These are phyloP conservation scores for Beris chalybata DNA, from an alignment of 2,888 invertebrate genomes.

Conservation along the genomic window DNA sequence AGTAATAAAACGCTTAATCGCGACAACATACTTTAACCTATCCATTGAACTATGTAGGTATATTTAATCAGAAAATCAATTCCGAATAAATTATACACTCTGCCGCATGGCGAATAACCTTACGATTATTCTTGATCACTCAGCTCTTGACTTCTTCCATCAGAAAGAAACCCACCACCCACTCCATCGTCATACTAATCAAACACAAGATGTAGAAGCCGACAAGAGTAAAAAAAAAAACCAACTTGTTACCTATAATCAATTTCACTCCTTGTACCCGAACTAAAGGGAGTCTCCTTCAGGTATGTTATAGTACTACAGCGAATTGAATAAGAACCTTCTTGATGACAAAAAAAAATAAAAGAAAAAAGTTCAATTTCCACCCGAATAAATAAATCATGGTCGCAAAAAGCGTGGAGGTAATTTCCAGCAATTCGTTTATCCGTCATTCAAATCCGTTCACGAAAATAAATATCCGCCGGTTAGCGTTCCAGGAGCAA, in stretches of 20 bases:
- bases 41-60: no score
- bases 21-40: no score
- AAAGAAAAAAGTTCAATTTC: slow-evolving; percentile 40
- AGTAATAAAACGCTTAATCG: no score
- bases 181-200: neutral
- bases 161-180: neutral
- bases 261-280: slow-evolving; percentile 23
- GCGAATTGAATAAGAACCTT: slow-evolving; percentile 25
- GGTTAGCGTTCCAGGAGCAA: slow-evolving; percentile 8
- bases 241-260: slow-evolving; percentile 35
- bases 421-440: slow-evolving; percentile 34
- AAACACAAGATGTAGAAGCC: slow-evolving; percentile 9
- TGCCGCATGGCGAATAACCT: neutral
- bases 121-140: neutral
- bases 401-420: slow-evolving; percentile 23
- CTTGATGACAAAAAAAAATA: slow-evolving; percentile 6
- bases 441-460: slow-evolving; percentile 38
- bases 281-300: neutral
- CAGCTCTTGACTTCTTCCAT: neutral
- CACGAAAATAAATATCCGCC: slow-evolving; percentile 34
- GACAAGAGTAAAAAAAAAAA: slow-evolving; percentile 4
- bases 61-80: slow-evolving; percentile 26
- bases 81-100: slow-evolving; percentile 6
- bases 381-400: slow-evolving; percentile 43
- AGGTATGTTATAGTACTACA: neutral